These are phyloP conservation scores for Protonemura montana DNA, from an alignment of 2,888 invertebrate species.

Conservation along the genomic window DNA sequence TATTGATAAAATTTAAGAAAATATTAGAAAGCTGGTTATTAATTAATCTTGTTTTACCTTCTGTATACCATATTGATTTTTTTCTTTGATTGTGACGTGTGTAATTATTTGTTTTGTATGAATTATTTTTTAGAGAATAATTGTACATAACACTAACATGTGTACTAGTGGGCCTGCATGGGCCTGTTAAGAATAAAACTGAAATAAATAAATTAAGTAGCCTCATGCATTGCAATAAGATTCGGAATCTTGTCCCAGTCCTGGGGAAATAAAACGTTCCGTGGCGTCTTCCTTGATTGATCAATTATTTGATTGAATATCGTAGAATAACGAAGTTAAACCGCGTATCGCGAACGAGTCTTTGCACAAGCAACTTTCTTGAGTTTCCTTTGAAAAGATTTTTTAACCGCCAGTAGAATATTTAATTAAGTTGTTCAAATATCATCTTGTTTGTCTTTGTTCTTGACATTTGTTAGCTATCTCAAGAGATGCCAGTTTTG, in stretches of 20 bases:
- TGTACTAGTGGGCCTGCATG: too few relatives aligned
- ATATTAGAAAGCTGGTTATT: too few relatives aligned
- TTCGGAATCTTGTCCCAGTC: neutral
- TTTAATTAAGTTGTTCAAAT: slow-evolving; percentile 36
- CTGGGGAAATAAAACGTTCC: neutral
- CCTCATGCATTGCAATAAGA: neutral
- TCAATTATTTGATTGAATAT: neutral
- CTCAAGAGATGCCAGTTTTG: slow-evolving; percentile 31
- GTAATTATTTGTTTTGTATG: too few relatives aligned
- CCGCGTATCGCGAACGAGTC: neutral
- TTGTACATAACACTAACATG: too few relatives aligned
- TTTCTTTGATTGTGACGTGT: too few relatives aligned
- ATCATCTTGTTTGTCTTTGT: slow-evolving; percentile 29
- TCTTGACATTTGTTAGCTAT: slow-evolving; percentile 25
- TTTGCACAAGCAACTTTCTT: neutral
- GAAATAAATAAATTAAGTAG: too few relatives aligned
- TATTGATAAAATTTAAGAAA: too few relatives aligned
- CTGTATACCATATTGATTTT: too few relatives aligned
- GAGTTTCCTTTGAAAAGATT: slow-evolving; percentile 3
- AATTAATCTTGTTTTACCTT: too few relatives aligned
- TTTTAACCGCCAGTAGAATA: slow-evolving; percentile 1
- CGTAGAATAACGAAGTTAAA: neutral
- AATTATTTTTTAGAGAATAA: too few relatives aligned
- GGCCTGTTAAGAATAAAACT: too few relatives aligned
- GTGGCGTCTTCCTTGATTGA: neutral